Evolutionary conservation across 2,113 vertebrate species (phyloP).

Genomic region (Prietella phreatophila): DNA sequence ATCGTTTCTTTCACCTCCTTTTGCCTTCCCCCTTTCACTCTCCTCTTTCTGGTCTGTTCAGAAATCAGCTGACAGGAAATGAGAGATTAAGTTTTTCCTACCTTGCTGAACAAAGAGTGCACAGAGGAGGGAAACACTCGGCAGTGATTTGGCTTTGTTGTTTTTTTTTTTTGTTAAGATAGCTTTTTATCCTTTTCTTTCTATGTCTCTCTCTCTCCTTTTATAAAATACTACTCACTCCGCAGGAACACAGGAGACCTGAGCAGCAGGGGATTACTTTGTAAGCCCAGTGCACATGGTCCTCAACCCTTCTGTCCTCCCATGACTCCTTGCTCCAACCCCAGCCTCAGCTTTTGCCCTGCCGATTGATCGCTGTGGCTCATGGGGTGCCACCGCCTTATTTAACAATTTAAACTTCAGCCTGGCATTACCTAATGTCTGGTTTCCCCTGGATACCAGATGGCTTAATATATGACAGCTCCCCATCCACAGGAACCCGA

Average conservation of each 20-base stretch:
- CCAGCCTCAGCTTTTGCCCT: slow-evolving; percentile 15
- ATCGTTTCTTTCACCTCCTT: slow-evolving; percentile 39
- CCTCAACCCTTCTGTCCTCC: slow-evolving; percentile 29
- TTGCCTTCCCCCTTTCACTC: slow-evolving; percentile 33
- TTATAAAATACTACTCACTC: slow-evolving; percentile 37
- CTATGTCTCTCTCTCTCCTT: slow-evolving; percentile 25
- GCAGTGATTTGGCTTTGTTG: slow-evolving; percentile 58
- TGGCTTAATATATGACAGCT: slow-evolving; percentile 85
- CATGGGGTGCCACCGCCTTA: slow-evolving; percentile 74
- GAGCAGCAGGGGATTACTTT: slow-evolving; percentile 32
- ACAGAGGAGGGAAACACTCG: slow-evolving; percentile 79
- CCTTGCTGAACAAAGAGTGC: slow-evolving; percentile 92
- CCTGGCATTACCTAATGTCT: slow-evolving; percentile 92
- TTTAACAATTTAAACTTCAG: slow-evolving; percentile 87
- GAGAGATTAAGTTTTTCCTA: slow-evolving; percentile 96
- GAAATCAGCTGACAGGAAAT: slow-evolving; percentile 96
- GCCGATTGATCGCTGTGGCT: slow-evolving; percentile 68
- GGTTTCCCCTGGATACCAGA: slow-evolving; percentile 92
- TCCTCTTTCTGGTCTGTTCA: slow-evolving; percentile 75
- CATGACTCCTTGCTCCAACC: neutral
- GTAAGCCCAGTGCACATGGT: slow-evolving; percentile 17
- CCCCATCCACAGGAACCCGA: slow-evolving; percentile 67
- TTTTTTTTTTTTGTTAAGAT: slow-evolving; percentile 20
- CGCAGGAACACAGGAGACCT: slow-evolving; percentile 31
- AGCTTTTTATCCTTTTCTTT: slow-evolving; percentile 41